Base-by-base conservation (phyloP, 2,888 invertebrate genomes). In the Serrognathus titanus region DNA sequence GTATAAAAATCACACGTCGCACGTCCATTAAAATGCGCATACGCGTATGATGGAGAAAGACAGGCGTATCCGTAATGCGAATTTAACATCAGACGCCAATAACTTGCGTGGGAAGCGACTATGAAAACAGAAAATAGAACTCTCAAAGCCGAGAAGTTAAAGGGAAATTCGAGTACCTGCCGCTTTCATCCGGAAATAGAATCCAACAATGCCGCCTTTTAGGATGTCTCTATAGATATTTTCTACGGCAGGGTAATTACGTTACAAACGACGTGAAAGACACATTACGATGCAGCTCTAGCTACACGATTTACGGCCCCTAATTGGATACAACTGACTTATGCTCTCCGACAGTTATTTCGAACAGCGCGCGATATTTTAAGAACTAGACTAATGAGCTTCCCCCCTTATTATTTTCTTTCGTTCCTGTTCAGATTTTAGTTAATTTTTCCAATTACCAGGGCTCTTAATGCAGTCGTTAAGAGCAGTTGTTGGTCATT, bases 401-500 rank as follows among this genome's bases (percentile, higher is more conserved):
- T 60, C 61, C 59, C 59, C 16, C 58, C 57, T 62, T 65, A 65
- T 67, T 63, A 66, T 65, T 66, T 65, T 60, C 61, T 58, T 58
- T 56, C 57, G 52, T 62, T 52, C 61, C 62, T 59, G 59, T 62
- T 65, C 63, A 55, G 61, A 64, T 65, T 65, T 63, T 60, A 64
- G 65, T 66, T 66, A 64, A 66, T 69, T 71, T 71, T 70, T 71
- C 67, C 69, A 71, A 69, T 71, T 69, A 69, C 67, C 66, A 65
- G 16, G 16, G 63, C 65, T 67, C 65, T 63, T 65, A 69, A 68
- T 68, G 65, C 62, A 64, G 70, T 68, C 71, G 67, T 71, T 70
- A 71, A 63, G 58, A 70, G 70, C 72, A 71, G 67, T 71, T 67
- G 72, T 63, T 66, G 67, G 68, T 66, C 69, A 67, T 70, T 69